phyloP scores from a whole-genome alignment of 1,140 invertebrate genomes.

The Goniozus legneri region DNA sequence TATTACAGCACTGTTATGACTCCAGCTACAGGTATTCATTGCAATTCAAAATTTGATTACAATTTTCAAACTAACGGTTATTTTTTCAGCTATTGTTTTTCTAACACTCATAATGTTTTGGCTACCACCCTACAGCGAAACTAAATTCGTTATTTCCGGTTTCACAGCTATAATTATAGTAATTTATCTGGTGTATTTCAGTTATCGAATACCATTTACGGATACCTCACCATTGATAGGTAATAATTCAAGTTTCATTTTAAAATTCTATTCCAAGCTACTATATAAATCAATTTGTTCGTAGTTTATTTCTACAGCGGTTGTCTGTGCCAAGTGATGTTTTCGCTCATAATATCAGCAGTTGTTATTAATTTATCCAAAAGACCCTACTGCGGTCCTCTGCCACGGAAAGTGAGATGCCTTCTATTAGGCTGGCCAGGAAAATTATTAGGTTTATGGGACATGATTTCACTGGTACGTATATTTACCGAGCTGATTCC shows the following conservation, averaged over 20 bases:
- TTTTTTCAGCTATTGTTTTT: slow-evolving; percentile 61
- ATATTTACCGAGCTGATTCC: too few species aligned
- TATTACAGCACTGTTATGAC: slow-evolving; percentile 62
- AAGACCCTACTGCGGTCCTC: slow-evolving; percentile 47
- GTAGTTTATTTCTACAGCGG: slow-evolving; percentile 59
- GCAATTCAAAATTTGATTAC: slow-evolving; percentile 13
- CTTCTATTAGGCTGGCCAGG: slow-evolving; percentile 56
- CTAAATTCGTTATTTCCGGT: slow-evolving; percentile 63
- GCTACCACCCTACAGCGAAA: slow-evolving; percentile 63
- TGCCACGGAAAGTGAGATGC: slow-evolving; percentile 58
- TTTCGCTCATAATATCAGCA: slow-evolving; percentile 63
- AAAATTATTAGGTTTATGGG: slow-evolving; percentile 51
- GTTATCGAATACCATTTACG: slow-evolving; percentile 60
- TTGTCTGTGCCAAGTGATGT: slow-evolving; percentile 58
- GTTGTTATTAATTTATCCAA: slow-evolving; percentile 59
- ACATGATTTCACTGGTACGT: slow-evolving; percentile 30
- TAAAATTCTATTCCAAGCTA: neutral
- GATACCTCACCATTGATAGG: slow-evolving; percentile 63
- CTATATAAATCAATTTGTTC: slow-evolving; percentile 34
- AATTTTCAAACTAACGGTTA: neutral
- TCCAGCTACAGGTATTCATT: slow-evolving; percentile 62
- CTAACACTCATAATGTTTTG: slow-evolving; percentile 63
- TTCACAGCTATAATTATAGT: slow-evolving; percentile 59
- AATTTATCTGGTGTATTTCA: slow-evolving; percentile 64
- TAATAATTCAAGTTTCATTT: slow-evolving; percentile 31